phyloP scores from a whole-genome alignment of 1,140 invertebrate genomes.

The Polyergus mexicanus region DNA sequence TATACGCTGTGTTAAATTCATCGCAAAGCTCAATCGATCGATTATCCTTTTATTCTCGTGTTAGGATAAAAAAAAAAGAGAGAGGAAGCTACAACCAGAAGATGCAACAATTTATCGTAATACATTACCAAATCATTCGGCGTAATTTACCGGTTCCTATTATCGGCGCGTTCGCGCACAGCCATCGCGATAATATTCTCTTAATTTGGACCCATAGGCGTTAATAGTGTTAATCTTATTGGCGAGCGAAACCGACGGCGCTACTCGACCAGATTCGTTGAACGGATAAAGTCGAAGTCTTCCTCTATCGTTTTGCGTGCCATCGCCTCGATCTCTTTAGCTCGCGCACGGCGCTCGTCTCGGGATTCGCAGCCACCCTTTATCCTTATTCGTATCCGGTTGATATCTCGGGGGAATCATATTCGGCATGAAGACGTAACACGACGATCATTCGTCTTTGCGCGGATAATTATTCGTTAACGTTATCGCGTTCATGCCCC shows the following conservation, averaged over 20 bases:
- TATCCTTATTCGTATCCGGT: conserved; percentile 26
- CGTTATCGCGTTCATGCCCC: background rate
- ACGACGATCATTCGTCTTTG: conserved; percentile 46
- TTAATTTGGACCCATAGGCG: conserved; percentile 69
- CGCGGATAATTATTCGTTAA: conserved; percentile 52
- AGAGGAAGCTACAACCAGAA: conserved; percentile 8
- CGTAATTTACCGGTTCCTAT: conserved; percentile 69
- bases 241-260: conserved; percentile 47
- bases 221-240: conserved; percentile 74
- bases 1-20: background rate
- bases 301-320: conserved; percentile 10
- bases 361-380: conserved; percentile 5
- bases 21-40: background rate
- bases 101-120: conserved; percentile 71
- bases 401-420: conserved; percentile 55
- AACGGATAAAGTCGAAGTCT: conserved; percentile 54
- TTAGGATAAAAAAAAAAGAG: too few relatives aligned
- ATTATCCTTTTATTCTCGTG: background rate
- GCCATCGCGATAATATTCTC: conserved; percentile 65
- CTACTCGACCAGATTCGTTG: conserved; percentile 53
- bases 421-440: conserved; percentile 57
- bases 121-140: conserved; percentile 67
- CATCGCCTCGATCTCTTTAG: background rate
- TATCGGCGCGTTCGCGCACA: conserved; percentile 21
- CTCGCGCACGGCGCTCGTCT: background rate